Evolutionary conservation across 2,888 invertebrate genomes (phyloP), one percentile per base, ranked within the genome.

Genomic region (Congeria kusceri): DNA sequence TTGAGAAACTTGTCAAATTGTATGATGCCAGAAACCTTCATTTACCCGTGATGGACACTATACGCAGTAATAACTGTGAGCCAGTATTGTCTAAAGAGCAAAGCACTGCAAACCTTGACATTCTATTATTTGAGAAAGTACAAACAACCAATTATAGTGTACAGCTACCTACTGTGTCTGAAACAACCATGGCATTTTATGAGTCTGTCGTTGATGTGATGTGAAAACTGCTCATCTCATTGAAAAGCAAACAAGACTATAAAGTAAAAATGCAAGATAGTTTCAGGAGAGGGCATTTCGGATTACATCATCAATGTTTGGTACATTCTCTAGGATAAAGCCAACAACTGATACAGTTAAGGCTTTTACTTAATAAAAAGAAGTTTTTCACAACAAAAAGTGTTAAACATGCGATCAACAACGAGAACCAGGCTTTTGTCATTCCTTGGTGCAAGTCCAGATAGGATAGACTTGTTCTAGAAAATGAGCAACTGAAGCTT

Each of bases 371-470:
- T 62, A 70, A 20, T 62, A 70, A 29, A 70, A 63, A 28, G 13
- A 23, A 23, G n/a, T 11, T 20, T 23, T 58, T 68, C 23, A 58
- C 59, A 9, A 28, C 39, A 4, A 32, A 25, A 3, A 61, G 61
- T 39, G 69, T 69, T 15, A 61, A 70, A 28, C 59, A 68, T 39
- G 57, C 46, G 7, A 20, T 57, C n/a, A 58, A 5, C 25, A 46
- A 63, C 18, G 68, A 64, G 32, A 61, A 27, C 15, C 13, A 25
- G 44, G 66, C 66, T 13, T 66, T 73, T 59, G 73, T 65, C 3
- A 73, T n/a, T n/a, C 23, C 28, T 68, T 29, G 75, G 68, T 23
- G 69, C 62, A n/a, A 63, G 66, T 49, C 73, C 66, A 20, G n/a
- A n/a, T n/a, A n/a, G n/a, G 63, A 75, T 57, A 20, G 75, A 47